Evolutionary conservation across 2,888 invertebrate species (phyloP).

Genomic region (Apocheima hispidaria): DNA sequence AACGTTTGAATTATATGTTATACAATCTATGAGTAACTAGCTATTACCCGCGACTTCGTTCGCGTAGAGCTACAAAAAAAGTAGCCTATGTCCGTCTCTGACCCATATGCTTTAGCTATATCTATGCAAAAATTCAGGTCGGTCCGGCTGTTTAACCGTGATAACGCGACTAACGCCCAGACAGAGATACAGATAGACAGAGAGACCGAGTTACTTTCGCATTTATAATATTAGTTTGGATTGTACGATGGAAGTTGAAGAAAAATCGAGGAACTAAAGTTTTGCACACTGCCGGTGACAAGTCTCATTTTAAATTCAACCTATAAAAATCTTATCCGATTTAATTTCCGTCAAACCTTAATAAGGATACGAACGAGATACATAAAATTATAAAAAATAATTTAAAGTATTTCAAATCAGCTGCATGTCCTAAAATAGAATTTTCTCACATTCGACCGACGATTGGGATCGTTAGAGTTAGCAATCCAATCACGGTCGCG

Average conservation of each 20-base stretch:
- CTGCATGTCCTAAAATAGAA: conserved; percentile 25
- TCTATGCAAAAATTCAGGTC: no score
- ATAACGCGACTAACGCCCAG: no score
- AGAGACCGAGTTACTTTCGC: no score
- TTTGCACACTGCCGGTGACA: conserved; percentile 15
- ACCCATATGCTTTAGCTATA: no score
- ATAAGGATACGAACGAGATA: conserved; percentile 11
- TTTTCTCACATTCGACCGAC: conserved; percentile 23
- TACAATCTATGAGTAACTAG: neutral
- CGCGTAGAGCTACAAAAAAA: no score
- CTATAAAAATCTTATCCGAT: neutral
- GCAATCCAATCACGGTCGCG: conserved; percentile 36
- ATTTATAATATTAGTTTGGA: no score
- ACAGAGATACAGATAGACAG: no score
- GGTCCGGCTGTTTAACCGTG: no score
- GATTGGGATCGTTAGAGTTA: conserved; percentile 40
- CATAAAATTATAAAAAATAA: conserved; percentile 6
- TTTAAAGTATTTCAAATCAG: conserved; percentile 11
- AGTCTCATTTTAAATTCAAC: neutral
- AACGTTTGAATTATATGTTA: neutral
- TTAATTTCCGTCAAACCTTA: conserved; percentile 2
- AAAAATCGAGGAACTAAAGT: neutral
- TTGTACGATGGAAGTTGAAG: neutral
- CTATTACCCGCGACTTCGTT: no score
- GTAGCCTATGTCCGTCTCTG: no score